Base-by-base conservation (phyloP, 2,888 invertebrate species). In the Synergus gifuensis region DNA sequence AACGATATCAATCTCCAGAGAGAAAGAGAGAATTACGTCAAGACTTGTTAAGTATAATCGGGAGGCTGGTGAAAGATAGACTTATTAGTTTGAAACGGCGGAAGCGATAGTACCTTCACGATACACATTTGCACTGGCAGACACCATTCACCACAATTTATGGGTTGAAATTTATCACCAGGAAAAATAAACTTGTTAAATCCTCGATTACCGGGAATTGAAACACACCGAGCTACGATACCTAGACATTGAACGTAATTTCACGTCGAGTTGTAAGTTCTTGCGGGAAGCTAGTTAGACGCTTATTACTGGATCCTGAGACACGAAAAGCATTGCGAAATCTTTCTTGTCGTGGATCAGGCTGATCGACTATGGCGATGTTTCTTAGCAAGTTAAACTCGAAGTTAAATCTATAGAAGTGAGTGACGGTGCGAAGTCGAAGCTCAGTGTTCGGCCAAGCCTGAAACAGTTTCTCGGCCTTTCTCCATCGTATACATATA, bases 381-480 rank as follows among this genome's bases (percentile, higher is more conserved):
- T n/a, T 42, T 42, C 66, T 66, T 42, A 42, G 42, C 40, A 42
- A 66, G 42, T 66, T 28, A 28, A 28, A 28, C 28, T 28, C 28
- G 3, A 28, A 28, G 3, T 28, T 66, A 14, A 67, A 63, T 73
- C 78, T 4, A 28, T 36, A 36, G 44, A 58, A 67, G 63, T 44
- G 49, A 76, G 64, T 58, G 40, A 36, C 67, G 60, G 44, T 67
- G 67, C 42, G 42, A 66, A 66, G 42, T 66, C 66, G 40, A 42
- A 18, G 66, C 66, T 4, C 66, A 66, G 18, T 66, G 40, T 14
- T 66, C 42, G 66, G 3, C 40, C 66, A 66, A 42, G 78, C 64
- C 76, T 79, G 79, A 77, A 77, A 77, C 80, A 82, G 84, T 85
- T 86, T 84, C 83, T 82, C 82, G 79, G 82, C 82, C 86, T 85